A percentile compares a stretch with the other conserved stretches of the same genome.
These are phyloP conservation scores for Chondrosia reniformis DNA, from an alignment of 37 sponge, comb jelly and placozoan species.

Conservation along the genomic window DNA sequence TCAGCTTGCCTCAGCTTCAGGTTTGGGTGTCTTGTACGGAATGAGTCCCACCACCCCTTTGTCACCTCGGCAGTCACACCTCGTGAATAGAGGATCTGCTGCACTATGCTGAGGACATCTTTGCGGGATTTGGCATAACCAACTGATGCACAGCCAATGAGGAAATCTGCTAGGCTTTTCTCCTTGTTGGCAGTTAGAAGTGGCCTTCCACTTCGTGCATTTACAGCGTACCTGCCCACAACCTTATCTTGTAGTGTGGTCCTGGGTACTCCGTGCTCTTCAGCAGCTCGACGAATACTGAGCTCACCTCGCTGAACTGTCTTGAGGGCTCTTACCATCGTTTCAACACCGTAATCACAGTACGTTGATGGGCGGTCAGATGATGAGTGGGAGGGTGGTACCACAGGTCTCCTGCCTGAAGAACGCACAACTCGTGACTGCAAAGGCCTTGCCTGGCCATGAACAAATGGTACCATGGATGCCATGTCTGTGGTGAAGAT, in stretches of 20 bases:
- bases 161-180: constrained; percentile 16
- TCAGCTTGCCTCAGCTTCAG: neutral
- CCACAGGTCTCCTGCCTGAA: neutral
- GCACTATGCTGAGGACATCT: constrained; percentile 21
- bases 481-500: constrained; percentile 9
- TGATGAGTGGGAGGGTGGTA: neutral
- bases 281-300: constrained; percentile 10
- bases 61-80: neutral
- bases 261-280: constrained; percentile 25
- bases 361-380: constrained; percentile 2
- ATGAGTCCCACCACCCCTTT: constrained; percentile 18
- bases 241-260: neutral
- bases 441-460: neutral
- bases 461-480: constrained; percentile 9
- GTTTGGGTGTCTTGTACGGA: neutral
- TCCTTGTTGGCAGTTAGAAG: constrained; percentile 12
- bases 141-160: constrained; percentile 14
- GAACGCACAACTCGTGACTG: constrained; percentile 5
- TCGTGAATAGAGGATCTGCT: constrained; percentile 7
- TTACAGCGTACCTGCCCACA: neutral
- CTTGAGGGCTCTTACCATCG: neutral
- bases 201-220: neutral
- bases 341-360: neutral
- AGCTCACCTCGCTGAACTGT: neutral
- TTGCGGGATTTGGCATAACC: constrained; percentile 21